Base-by-base conservation (phyloP, 2,113 vertebrate species). In the Eupsittula cactorum region DNA sequence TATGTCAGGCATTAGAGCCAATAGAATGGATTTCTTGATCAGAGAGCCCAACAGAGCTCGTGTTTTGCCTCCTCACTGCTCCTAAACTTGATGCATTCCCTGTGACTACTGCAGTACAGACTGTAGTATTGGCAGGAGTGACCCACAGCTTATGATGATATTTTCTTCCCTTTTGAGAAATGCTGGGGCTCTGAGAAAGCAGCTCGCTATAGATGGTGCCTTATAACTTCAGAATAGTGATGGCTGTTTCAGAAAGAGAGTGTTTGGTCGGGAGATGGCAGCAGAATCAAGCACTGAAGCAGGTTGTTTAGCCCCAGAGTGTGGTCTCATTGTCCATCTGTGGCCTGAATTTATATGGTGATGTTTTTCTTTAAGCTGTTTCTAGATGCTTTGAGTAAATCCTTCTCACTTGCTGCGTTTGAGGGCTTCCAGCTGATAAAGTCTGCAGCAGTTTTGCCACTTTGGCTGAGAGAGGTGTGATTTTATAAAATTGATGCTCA, bases 251-350 rank as follows among this genome's bases (percentile, higher is more conserved):
- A 27, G 41, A n/a, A 82, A 50, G 33, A 31, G 28, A 11, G 6
- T 19, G 7, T 88, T 83, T 90, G 71, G 69, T 92, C 96, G 83
- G 95, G 67, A 96, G 97, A 55, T 93, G 96, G 95, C 97, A 95
- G 87, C 82, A 93, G 50, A 93, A 73, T 46, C 77, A 92, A 92
- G 94, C 65, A 9, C 65, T 86, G 68, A 17, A 88, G 31, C 27
- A 69, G 41, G 33, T 84, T 75, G 37, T 50, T 78, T 25, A 29
- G 19, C 31, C 15, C 16, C 31, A 18, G 44, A 52, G 73, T 82
- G 24, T 15, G 62, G 16, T 63, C 20, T 90, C 39, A 11, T 62
- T 64, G 44, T 39, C 25, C 16, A 17, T 84, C 57, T 84, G 44
- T 14, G 57, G 29, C 33, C 24, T 44, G 50, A 88, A 86, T 83